Evolutionary conservation across 2,113 vertebrate species (phyloP).

Genomic region (Cromileptes altivelis): DNA sequence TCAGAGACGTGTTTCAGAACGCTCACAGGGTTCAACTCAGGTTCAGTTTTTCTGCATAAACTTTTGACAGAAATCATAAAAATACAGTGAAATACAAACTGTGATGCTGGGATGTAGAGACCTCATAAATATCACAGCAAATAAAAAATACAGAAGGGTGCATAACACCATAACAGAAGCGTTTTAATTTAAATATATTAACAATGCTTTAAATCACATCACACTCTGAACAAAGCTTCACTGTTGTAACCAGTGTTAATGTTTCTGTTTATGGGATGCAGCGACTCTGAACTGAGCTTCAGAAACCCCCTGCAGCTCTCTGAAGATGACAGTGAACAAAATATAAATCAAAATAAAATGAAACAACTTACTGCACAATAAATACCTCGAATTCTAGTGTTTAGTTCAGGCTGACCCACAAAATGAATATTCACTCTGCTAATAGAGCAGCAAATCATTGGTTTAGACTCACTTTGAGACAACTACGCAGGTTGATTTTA

Average conservation of each 20-base stretch:
- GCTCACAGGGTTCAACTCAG: neutral
- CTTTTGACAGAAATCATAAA: neutral
- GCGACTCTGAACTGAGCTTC: no score
- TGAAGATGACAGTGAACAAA: no score
- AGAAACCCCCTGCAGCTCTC: no score
- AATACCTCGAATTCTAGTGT: no score
- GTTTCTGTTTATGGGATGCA: no score
- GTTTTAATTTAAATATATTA: slow-evolving; percentile 30
- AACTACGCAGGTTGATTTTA: no score
- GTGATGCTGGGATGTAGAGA: neutral
- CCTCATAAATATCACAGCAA: neutral
- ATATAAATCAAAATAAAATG: neutral
- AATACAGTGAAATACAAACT: neutral
- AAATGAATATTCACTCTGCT: no score
- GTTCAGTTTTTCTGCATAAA: neutral
- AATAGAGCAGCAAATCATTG: no score
- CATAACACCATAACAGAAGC: slow-evolving; percentile 6
- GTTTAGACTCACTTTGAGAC: no score
- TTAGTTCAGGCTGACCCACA: no score
- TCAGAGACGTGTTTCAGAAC: neutral
- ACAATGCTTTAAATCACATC: slow-evolving; percentile 12
- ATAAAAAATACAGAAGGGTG: neutral
- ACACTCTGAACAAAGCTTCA: no score
- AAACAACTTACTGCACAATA: neutral
- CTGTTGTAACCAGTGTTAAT: no score